These are phyloP conservation scores for Malacoctenus gilli DNA, from an alignment of 2,797 vertebrate genomes.

Conservation along the genomic window DNA sequence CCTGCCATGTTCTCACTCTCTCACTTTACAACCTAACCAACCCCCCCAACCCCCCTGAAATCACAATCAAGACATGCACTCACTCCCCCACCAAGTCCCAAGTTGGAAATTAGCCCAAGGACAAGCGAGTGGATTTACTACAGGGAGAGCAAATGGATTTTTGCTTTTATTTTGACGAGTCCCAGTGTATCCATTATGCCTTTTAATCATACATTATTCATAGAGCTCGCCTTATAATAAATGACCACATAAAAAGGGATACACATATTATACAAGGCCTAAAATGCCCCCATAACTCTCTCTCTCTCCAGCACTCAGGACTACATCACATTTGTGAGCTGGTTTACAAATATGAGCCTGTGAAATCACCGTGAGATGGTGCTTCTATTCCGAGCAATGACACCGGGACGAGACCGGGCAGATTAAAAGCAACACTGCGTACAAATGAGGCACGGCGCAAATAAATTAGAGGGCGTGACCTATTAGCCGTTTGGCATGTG, in stretches of 20 bases:
- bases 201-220: slow-evolving; percentile 85
- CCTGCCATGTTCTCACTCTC: slow-evolving; percentile 20
- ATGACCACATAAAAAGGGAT: slow-evolving; percentile 79
- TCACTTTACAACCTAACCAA: slow-evolving; percentile 54
- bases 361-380: slow-evolving; percentile 44
- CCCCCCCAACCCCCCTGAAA: slow-evolving; percentile 64
- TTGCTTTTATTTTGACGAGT: slow-evolving; percentile 83
- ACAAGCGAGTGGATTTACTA: slow-evolving; percentile 80
- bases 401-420: slow-evolving; percentile 29
- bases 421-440: slow-evolving; percentile 49
- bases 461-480: slow-evolving; percentile 56
- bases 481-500: slow-evolving; percentile 42
- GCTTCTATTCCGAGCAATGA: slow-evolving; percentile 44
- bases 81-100: slow-evolving; percentile 71
- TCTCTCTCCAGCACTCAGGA: slow-evolving; percentile 46
- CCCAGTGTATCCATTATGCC: slow-evolving; percentile 81
- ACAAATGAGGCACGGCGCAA: slow-evolving; percentile 45
- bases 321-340: slow-evolving; percentile 58
- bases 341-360: slow-evolving; percentile 61
- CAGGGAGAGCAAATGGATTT: slow-evolving; percentile 81
- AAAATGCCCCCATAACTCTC: slow-evolving; percentile 71
- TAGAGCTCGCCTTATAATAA: slow-evolving; percentile 76
- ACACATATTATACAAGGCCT: slow-evolving; percentile 76
- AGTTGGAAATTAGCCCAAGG: slow-evolving; percentile 83
- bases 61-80: slow-evolving; percentile 69